Percentiles rank a stretch among this genome's conserved stretches.
Conservation (phyloP, 2,888 invertebrate genomes). For the Cataglyphis livida region DNA sequence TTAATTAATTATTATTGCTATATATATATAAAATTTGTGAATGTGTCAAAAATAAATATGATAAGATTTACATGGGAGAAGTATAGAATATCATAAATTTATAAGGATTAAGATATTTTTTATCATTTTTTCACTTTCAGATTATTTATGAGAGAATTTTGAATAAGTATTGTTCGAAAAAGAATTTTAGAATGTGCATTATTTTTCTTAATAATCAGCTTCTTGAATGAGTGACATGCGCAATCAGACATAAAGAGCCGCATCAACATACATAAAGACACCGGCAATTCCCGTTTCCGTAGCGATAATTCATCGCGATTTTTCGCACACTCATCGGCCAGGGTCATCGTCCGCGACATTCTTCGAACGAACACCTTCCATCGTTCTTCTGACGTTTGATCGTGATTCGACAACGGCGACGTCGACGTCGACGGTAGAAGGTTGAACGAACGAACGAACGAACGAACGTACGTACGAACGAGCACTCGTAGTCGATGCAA, state of each 20-base stretch:
- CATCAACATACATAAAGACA: conserved; percentile 50
- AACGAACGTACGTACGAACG: conserved; percentile 60
- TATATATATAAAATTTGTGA: neutral
- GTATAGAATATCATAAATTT: neutral
- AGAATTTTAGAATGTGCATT: neutral
- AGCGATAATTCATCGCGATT: conserved; percentile 65
- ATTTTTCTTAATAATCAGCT: neutral
- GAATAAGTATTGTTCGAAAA: neutral
- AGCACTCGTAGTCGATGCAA: conserved; percentile 48
- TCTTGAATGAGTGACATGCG: neutral
- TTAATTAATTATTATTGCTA: conserved; percentile 13
- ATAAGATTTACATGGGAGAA: neutral
- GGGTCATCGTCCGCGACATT: conserved; percentile 62
- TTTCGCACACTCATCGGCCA: conserved; percentile 67
- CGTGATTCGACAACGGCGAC: conserved; percentile 66
- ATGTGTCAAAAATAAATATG: neutral
- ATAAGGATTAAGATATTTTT: conserved; percentile 4
- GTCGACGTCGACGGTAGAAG: conserved; percentile 25
- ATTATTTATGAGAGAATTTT: neutral
- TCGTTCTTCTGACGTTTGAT: conserved; percentile 65
- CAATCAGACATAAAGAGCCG: conserved; percentile 10
- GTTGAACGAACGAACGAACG: conserved; percentile 45
- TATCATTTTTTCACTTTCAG: neutral
- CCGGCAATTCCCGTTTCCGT: conserved; percentile 36
- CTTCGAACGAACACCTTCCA: conserved; percentile 64